These are phyloP conservation scores for Crotalus helleri DNA, from an alignment of 2,113 vertebrate species.

Conservation along the genomic window DNA sequence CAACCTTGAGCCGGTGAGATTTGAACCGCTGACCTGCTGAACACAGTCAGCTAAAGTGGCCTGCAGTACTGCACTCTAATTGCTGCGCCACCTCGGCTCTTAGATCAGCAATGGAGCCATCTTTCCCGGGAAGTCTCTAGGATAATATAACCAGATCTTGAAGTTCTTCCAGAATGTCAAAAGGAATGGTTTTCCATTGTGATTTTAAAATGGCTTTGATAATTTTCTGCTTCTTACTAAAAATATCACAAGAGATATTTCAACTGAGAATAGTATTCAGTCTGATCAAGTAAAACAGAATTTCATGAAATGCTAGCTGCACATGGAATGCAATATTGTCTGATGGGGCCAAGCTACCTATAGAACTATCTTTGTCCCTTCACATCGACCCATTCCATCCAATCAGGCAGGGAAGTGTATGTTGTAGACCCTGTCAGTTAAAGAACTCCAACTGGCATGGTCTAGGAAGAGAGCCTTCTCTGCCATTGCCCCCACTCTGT, in stretches of 20 bases:
- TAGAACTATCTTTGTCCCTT: not conserved
- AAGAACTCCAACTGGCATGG: not conserved
- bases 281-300: not conserved
- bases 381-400: not conserved
- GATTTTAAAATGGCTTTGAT: not conserved
- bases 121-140: too few species aligned
- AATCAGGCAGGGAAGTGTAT: not conserved
- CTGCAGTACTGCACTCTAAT: too few species aligned
- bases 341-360: not conserved
- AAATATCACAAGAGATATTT: not conserved
- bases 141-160: not conserved
- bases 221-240: not conserved
- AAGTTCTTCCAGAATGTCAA: not conserved
- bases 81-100: too few species aligned
- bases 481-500: not conserved
- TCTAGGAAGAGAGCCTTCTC: not conserved
- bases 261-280: not conserved
- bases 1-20: too few species aligned
- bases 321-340: conserved; percentile 9
- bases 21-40: too few species aligned
- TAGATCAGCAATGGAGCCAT: not conserved
- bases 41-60: too few species aligned
- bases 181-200: not conserved
- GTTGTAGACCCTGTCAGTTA: not conserved
- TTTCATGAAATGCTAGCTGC: not conserved